Base-by-base conservation (phyloP, 2,797 vertebrate genomes). In the Selene dorsalis region DNA sequence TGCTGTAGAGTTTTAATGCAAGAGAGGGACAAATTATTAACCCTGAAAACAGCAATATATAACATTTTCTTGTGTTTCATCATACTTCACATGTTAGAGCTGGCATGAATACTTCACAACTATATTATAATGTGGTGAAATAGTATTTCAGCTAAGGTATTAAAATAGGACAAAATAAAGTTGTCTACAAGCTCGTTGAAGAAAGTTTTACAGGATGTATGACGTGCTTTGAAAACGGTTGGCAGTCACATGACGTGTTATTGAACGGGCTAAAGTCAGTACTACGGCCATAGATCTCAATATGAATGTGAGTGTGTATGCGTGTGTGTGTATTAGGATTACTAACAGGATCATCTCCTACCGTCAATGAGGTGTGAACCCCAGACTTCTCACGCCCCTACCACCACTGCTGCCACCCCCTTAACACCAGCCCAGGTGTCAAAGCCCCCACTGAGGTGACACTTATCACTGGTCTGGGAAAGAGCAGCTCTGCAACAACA, bases 361-460 rank as follows among this genome's bases (percentile, higher is more conserved):
- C 79, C 47, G 56, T 88, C 88, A 88, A 66, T 73, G 82, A 93
- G 87, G 91, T 92, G 93, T 89, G 92, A 93, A 93, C 57, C 87
- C 85, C 57, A 74, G 87, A 87, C 73, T 87, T 90, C 84, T 88
- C 89, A 90, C 69, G 24, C 80, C 73, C 77, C 39, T 14, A 48
- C 50, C 78, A 52, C 63, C 50, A 20, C 59, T 50, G 38, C 45
- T 32, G 22, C 53, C 65, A 32, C 73, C 79, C 73, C 67, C 61
- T 89, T 91, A 83, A 90, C 89, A 88, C 79, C 87, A 85, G 80
- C 68, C 80, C 90, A 91, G 92, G 93, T 93, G 92, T 88, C 79
- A 91, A 93, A 93, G 91, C 90, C 92, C 92, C 93, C 90, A 91
- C 92, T 89, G 92, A 91, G 92, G 92, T 93, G 91, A 89, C 92